These are phyloP conservation scores for Nasonia giraulti DNA, from an alignment of 1,140 invertebrate genomes.

Conservation along the genomic window DNA sequence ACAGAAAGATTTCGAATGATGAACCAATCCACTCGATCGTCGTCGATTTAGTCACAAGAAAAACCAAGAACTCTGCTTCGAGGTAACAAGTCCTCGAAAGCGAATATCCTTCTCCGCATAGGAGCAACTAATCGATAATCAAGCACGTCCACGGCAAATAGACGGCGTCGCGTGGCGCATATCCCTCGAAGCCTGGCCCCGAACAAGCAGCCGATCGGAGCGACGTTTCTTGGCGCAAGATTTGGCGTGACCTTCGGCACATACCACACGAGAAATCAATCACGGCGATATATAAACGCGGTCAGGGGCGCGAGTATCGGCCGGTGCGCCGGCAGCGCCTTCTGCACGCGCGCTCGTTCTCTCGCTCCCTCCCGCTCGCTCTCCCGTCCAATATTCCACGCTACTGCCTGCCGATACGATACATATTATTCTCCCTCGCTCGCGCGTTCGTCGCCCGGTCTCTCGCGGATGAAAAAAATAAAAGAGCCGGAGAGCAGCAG, in stretches of 20 bases:
- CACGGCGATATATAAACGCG: constrained; percentile 55
- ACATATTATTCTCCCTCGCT: constrained; percentile 36
- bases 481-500: constrained; percentile 12
- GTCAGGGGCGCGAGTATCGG: constrained; percentile 52
- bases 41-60: no score
- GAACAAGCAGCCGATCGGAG: not conserved
- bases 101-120: no score
- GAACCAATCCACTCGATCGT: no score
- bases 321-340: not conserved
- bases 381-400: constrained; percentile 27
- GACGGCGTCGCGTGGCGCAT: no score
- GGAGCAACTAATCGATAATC: no score
- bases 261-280: constrained; percentile 52
- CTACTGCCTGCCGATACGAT: constrained; percentile 17
- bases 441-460: not conserved
- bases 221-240: constrained; percentile 35
- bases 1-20: no score
- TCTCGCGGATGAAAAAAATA: not conserved
- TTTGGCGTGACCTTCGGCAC: constrained; percentile 50
- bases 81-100: no score
- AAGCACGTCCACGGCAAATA: no score
- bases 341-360: not conserved
- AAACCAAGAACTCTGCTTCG: no score
- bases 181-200: no score
- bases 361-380: constrained; percentile 29